These are phyloP conservation scores for Melitaea cinxia DNA, from an alignment of 1,140 invertebrate species.

Conservation along the genomic window DNA sequence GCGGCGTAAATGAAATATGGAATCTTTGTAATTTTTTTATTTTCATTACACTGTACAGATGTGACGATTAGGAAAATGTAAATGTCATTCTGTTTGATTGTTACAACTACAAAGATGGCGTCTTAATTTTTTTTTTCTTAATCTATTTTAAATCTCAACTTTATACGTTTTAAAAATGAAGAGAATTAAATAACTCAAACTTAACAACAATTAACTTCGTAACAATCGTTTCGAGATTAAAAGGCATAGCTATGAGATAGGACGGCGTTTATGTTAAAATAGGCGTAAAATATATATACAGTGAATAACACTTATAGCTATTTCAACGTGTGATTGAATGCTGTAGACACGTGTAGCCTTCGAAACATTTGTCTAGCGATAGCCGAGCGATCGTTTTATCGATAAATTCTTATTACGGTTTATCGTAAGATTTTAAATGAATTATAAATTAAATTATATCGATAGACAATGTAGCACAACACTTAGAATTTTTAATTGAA, in stretches of 20 bases:
- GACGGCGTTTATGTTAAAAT: not conserved
- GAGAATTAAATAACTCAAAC: too few relatives aligned
- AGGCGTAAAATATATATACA: conserved; percentile 5
- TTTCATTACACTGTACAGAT: not conserved
- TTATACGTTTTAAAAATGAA: too few relatives aligned
- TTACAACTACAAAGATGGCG: not conserved
- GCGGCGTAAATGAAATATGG: not conserved
- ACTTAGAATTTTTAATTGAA: too few relatives aligned
- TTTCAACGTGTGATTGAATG: not conserved
- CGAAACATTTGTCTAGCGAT: not conserved
- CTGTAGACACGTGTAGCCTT: conserved; percentile 7
- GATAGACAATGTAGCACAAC: too few relatives aligned
- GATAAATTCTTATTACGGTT: not conserved
- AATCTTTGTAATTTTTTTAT: not conserved
- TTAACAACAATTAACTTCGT: not conserved
- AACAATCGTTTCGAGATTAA: not conserved
- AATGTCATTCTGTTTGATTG: not conserved
- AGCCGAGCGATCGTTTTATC: not conserved
- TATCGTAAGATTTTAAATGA: not conserved
- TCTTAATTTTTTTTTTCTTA: too few relatives aligned
- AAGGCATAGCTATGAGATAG: not conserved
- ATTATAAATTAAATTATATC: not conserved
- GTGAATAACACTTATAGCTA: not conserved
- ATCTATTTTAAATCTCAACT: too few relatives aligned
- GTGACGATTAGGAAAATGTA: not conserved